Base-by-base conservation (phyloP, 1,140 invertebrate genomes). In the Drosophila ercepeae region DNA sequence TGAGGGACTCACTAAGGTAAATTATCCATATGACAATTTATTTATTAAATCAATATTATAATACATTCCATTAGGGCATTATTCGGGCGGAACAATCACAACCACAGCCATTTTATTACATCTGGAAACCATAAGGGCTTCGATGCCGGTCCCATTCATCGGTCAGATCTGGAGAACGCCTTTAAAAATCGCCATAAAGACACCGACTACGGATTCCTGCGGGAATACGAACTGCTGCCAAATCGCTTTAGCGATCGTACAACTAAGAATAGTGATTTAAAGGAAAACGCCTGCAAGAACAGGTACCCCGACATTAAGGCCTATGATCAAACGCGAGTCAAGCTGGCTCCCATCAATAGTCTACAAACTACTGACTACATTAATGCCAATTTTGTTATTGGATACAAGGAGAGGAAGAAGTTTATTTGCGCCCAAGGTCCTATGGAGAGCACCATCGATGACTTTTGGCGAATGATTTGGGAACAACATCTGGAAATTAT, bases 401-500 rank as follows among this genome's bases (percentile, higher is more conserved):
- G 97, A 7, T 98, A 98, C 84, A 97, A 97, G 92, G 96, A 97
- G 82, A 92, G 96, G n/a, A 98, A 98, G 86, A 96, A 97, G 79
- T 98, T 97, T 84, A 97, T 98, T 70, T 98, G 97, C 92, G 97
- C 97, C 8, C 97, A 91, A 93, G 97, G 97, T 0, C 98, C 98
- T 0, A 96, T 98, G 93, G 96, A 98, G 52, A 95, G 96, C 21
- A 99, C 98, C 0, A 95, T 98, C 1, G 95, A 95, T 74, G 98
- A 99, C 91, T 99, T 99, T 92, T 99, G 98, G 98, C 93, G 97
- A 53, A 98, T 99, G 97, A 96, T 99, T 61, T 99, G 98, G 97
- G 98, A 99, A 92, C 97, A 98, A 75, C 96, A 97, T 76, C 92
- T 98, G 42, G 95, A 97, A 89, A 93, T 98, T 52, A 97, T 99